Evolutionary conservation across 2,113 vertebrate genomes (phyloP), one percentile per base, ranked within the genome.

Genomic region (Campylorhamphus procurvoides): DNA sequence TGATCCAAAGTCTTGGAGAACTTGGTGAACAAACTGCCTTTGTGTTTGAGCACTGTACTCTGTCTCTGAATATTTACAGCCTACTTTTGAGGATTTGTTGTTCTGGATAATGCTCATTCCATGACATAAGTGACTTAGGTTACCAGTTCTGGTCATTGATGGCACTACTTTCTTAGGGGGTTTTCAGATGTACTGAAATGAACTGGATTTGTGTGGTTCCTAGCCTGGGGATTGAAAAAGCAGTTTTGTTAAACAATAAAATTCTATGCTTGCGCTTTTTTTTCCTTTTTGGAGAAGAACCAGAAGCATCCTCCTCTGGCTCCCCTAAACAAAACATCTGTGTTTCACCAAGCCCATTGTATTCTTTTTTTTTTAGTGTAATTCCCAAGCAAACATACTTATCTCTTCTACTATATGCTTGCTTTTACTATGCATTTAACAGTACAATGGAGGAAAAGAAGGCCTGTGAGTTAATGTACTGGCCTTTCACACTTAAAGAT

Each of bases 351-450:
- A 85, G 59, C 84, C 84, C 40, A 20, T 89, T 89, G 59, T 87
- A 4, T 67, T 91, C 50, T 85, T 71, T 87, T 66, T 69, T 84
- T 63, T 42, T 87, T 74, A 49, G 76, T 44, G n/a, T 66, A 87
- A 87, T 90, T 96, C 84, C 83, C 77, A 89, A 77, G 88, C 93
- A 95, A 94, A 96, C 49, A 58, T 16, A 71, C 68, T 95, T 94
- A 89, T 73, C 79, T 93, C 66, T 77, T 42, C 66, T 68, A 74
- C 84, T 80, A 19, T 96, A 91, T 94, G 66, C 78, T 89, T 91
- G 71, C 69, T 94, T 95, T 96, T 91, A 77, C 89, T 92, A 16
- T 60, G 77, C 29, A 3, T 94, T 94, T 96, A 89, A 87, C 89
- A 90, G 67, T 53, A 84, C 87, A 92, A 24, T 59, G 53, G 94